Conservation (phyloP, 1,140 invertebrate species). For the Listronotus bonariensis region DNA sequence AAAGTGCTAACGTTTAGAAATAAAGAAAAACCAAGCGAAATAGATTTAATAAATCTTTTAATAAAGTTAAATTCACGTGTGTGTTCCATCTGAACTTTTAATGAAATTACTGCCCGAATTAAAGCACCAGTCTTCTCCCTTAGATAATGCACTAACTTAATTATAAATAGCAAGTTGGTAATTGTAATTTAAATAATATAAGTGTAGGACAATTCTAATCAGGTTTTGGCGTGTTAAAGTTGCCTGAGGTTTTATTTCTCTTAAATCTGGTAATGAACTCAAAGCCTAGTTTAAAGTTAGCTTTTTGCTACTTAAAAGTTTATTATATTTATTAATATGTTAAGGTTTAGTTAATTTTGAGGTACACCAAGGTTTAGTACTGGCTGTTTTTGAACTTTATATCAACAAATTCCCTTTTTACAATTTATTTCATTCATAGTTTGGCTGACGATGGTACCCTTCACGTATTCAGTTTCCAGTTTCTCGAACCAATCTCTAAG, state of each 20-base stretch:
- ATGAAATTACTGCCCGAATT: conserved; percentile 51
- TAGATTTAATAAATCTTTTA: conserved; percentile 43
- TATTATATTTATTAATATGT: no score
- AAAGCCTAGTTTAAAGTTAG: conserved; percentile 8
- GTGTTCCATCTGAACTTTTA: conserved; percentile 46
- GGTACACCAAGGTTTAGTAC: no score
- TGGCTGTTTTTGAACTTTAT: no score
- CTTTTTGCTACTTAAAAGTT: no score
- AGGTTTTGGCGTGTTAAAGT: conserved; percentile 33
- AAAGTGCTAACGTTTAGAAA: no score
- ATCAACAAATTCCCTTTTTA: no score
- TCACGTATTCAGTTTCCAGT: no score
- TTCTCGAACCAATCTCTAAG: no score
- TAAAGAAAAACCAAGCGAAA: no score
- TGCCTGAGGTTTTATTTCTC: conserved; percentile 16
- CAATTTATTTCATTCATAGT: no score
- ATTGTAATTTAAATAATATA: conserved; percentile 54
- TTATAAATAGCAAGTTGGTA: conserved; percentile 50
- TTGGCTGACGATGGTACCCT: no score
- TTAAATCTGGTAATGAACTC: conserved; percentile 26
- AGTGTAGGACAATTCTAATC: conserved; percentile 47
- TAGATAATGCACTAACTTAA: conserved; percentile 50
- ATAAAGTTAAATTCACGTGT: conserved; percentile 51
- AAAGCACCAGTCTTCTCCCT: conserved; percentile 47
- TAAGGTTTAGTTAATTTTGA: no score